Percentiles rank a stretch among this genome's conserved stretches.
These are phyloP conservation scores for Scaptomyza graminum DNA, from an alignment of 1,140 invertebrate genomes.

Conservation along the genomic window DNA sequence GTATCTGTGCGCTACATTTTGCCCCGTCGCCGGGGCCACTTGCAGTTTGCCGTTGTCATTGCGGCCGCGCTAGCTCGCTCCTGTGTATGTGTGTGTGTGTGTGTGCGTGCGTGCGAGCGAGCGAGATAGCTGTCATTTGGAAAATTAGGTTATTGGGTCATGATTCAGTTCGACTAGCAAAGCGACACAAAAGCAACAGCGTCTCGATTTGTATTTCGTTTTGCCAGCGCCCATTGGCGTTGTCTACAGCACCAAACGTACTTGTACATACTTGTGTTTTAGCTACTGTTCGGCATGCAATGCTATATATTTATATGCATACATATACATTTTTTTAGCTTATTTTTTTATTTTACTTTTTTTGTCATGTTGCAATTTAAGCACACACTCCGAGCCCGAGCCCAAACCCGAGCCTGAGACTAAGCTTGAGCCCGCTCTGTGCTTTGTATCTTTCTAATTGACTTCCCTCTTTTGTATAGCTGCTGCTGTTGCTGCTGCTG, in stretches of 20 bases:
- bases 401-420: not conserved
- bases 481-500: slow-evolving; percentile 24
- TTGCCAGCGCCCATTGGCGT: slow-evolving; percentile 50
- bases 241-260: slow-evolving; percentile 46
- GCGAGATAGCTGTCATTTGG: slow-evolving; percentile 47
- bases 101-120: not conserved
- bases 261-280: slow-evolving; percentile 75
- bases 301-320: slow-evolving; percentile 29
- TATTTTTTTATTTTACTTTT: slow-evolving; percentile 1
- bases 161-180: slow-evolving; percentile 78
- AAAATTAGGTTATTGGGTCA: slow-evolving; percentile 81
- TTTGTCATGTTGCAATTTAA: slow-evolving; percentile 58
- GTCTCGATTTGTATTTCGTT: slow-evolving; percentile 75
- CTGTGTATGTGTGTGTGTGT: not conserved
- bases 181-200: slow-evolving; percentile 60
- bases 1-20: slow-evolving; percentile 74
- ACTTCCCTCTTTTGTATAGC: slow-evolving; percentile 77
- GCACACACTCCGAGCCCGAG: slow-evolving; percentile 36
- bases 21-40: slow-evolving; percentile 41
- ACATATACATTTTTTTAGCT: slow-evolving; percentile 1
- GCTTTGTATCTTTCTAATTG: slow-evolving; percentile 80
- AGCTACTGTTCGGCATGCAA: slow-evolving; percentile 68
- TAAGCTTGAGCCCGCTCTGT: slow-evolving; percentile 30
- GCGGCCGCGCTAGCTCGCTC: slow-evolving; percentile 52
- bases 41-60: slow-evolving; percentile 65